Base-by-base conservation (phyloP, 2,888 invertebrate genomes). In the Hirtodrosophila trivittata region DNA sequence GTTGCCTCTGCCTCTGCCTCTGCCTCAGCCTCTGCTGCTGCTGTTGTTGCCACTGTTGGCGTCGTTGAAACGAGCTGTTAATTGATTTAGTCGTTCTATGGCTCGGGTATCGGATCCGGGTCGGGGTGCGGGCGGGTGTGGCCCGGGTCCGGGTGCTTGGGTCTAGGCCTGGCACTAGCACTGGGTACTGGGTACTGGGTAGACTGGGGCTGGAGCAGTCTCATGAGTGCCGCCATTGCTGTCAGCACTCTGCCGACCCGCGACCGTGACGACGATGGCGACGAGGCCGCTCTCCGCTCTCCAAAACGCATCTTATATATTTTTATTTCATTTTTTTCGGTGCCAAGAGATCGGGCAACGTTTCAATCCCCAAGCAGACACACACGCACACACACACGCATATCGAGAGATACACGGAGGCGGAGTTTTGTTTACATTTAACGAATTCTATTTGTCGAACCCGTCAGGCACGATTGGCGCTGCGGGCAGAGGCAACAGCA, bases 361-460 rank as follows among this genome's bases (percentile, higher is more conserved):
- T 66, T 84, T 86, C 75, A 86, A 82, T 86, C 73, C 72, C 86
- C 59, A 65, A 65, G 54, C 59, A 59, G 35, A 50, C 43, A 70
- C 47, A 58, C 1, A 9, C 37, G 42, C 13, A 43, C 42, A 46
- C 57, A 42, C 52, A 56, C 35, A 37, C 30, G 30, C 32, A 45
- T 18, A 54, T 33, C 33, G 46, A 70, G 74, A 51, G 56, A 66
- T 62, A 73, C 63, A 77, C 84, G 81, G 73, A 86, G 89, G 89
- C 89, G 89, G 89, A 89, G 89, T 89, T 89, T 89, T 89, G 89
- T 89, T 89, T 89, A 89, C 85, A 84, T 89, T 89, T 77, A 71
- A 84, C 67, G 77, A 74, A 74, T 78, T 77, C 88, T 80, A 87
- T 85, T 85, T 86, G 87, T 88, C 77, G 88, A 87, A 77, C 62